Evolutionary conservation across 2,113 vertebrate genomes (phyloP), one percentile per base, ranked within the genome.

Genomic region (Malurus alboscapulatus): DNA sequence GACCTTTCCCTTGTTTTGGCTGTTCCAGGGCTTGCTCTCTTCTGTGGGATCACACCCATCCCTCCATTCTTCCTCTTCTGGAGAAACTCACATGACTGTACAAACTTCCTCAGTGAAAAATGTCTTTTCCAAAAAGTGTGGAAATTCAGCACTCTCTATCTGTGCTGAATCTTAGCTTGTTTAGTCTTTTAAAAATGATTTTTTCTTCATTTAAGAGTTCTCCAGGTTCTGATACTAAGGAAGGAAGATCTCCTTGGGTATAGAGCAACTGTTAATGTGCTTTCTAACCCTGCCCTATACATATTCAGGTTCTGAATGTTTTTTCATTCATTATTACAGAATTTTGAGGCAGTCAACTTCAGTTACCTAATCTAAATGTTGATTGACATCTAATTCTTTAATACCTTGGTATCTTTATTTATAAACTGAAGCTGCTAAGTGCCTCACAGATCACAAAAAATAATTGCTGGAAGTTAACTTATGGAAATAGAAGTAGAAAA

Each of bases 81-180:
- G 36, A 84, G 17, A 73, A 87, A 57, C 58, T 36, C 0, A 0
- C 24, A 25, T 68, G 58, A 76, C 66, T 2, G 0, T 25, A 7
- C 21, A 36, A 17, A 66, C 58, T 89, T 95, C 76, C 80, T 88
- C 34, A n/a, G n/a, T 77, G 65, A 74, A 59, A 62, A 71, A 61
- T 27, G 10, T 9, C 32, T 71, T 63, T 63, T 80, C 57, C 48
- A 71, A 53, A 40, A 30, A 45, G 10, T 40, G 6, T 36, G 45
- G 36, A 34, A 34, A 34, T 34, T 34, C 34, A 34, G 34, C 34
- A 34, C 17, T 58, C 48, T 53, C 44, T 81, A 27, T 21, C 61
- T 53, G 0, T 80, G 40, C 14, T 72, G 40, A 47, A 59, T 75
- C 36, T 44, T 38, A 8, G 12, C 45, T 77, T 40, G 21, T 42